Percentiles rank a stretch among this genome's conserved stretches.
Evolutionary conservation across 2,113 vertebrate genomes (phyloP).

Genomic region (Phoenicopterus ruber): DNA sequence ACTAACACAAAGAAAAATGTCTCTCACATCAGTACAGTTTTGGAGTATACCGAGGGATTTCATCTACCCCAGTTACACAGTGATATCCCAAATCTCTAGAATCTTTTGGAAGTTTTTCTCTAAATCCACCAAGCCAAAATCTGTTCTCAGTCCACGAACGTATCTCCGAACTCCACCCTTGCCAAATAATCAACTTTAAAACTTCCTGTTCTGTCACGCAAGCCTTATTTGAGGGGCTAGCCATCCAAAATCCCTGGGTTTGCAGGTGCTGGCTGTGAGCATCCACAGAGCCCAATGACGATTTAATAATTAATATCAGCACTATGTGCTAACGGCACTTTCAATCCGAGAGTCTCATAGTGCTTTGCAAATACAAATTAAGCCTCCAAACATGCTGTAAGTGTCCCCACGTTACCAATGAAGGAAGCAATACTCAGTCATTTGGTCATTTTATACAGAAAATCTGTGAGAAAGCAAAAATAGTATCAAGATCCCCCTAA

Average conservation of each 20-base stretch:
- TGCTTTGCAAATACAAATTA: not conserved
- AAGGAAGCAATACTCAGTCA: not conserved
- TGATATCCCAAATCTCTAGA: not conserved
- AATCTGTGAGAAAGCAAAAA: not conserved
- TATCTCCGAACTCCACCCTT: not conserved
- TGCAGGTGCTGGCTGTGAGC: constrained; percentile 1
- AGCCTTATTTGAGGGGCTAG: not conserved
- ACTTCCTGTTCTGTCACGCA: not conserved
- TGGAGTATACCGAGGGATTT: not conserved
- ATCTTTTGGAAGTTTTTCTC: not conserved
- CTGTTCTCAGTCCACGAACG: not conserved
- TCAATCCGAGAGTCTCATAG: not conserved
- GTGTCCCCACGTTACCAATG: not conserved
- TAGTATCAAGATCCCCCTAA: not conserved
- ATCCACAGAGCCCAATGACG: not conserved
- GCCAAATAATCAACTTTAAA: not conserved
- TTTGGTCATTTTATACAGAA: not conserved
- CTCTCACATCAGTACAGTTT: not conserved
- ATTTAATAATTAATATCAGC: not conserved
- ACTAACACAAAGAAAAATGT: not conserved
- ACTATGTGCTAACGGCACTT: not conserved
- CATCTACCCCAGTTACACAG: not conserved
- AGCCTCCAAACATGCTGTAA: not conserved
- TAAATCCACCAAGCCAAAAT: not conserved
- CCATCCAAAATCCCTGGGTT: not conserved